Conservation (phyloP, 2,113 vertebrate species). For the Turdus rufiventris region DNA sequence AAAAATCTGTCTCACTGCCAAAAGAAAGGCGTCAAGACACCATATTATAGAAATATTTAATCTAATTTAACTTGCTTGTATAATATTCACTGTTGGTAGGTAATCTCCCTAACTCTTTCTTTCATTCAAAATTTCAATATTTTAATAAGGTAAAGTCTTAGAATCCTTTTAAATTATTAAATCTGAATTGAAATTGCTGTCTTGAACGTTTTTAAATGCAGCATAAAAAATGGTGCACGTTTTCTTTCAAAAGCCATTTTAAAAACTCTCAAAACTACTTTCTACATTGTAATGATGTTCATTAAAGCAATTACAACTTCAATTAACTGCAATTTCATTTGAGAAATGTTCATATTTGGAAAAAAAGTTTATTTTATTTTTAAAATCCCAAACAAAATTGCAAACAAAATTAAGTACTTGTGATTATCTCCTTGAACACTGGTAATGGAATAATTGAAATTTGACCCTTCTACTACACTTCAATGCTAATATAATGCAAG, state of each 20-base stretch:
- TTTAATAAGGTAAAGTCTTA: neutral
- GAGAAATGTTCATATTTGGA: neutral
- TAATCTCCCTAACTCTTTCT: neutral
- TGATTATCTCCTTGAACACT: neutral
- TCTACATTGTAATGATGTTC: neutral
- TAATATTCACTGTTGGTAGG: neutral
- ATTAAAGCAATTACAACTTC: slow-evolving; percentile 18
- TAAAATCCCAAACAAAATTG: neutral
- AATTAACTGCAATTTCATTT: slow-evolving; percentile 26
- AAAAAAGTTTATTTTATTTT: neutral
- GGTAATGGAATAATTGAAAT: neutral
- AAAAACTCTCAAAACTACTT: neutral
- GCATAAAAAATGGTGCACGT: neutral
- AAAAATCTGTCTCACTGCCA: neutral
- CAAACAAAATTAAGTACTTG: neutral
- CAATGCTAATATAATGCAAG: neutral
- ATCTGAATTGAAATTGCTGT: neutral
- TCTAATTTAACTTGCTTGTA: neutral
- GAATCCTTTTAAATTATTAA: neutral
- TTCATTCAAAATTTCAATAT: neutral
- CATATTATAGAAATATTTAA: neutral
- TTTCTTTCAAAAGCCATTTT: neutral
- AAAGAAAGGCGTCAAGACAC: neutral
- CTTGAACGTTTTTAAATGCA: neutral
- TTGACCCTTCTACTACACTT: neutral